These are phyloP conservation scores for Thalassarche chlororhynchos DNA, from an alignment of 2,113 vertebrate species.

Conservation along the genomic window DNA sequence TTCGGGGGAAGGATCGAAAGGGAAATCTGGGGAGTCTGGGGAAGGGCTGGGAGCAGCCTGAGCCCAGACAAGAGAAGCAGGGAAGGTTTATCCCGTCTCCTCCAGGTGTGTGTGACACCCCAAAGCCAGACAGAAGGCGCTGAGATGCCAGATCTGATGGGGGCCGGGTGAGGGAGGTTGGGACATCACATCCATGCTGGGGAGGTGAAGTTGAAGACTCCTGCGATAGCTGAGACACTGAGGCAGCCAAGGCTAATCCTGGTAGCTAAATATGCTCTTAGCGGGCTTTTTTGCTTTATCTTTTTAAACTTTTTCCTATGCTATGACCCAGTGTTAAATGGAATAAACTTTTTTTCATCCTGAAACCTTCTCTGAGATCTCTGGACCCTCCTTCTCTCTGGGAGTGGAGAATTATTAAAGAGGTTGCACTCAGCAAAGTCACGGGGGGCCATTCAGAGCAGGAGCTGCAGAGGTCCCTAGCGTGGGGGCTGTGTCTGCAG, in stretches of 20 bases:
- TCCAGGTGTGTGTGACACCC: not conserved
- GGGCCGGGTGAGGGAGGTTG: not conserved
- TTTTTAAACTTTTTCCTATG: not conserved
- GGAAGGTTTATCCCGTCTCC: not conserved
- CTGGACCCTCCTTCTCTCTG: not conserved
- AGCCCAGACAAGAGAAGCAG: not conserved
- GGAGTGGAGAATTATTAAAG: not conserved
- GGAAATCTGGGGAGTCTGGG: not conserved
- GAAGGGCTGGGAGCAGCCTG: not conserved
- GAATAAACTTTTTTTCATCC: not conserved
- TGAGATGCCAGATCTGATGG: not conserved
- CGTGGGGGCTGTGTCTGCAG: fast-evolving
- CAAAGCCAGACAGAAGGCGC: not conserved
- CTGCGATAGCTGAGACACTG: not conserved
- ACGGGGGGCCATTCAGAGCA: fast-evolving
- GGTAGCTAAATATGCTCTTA: not conserved
- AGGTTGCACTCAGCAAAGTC: not conserved
- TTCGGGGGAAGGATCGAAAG: not conserved
- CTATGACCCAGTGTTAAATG: not conserved
- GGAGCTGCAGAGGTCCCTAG: fast-evolving
- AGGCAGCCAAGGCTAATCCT: not conserved
- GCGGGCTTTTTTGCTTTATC: not conserved
- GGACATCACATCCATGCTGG: not conserved
- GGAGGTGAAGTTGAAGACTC: not conserved
- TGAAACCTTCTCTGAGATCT: not conserved